Base-by-base conservation (phyloP, 2,113 vertebrate genomes). In the Chaetura pelagica region DNA sequence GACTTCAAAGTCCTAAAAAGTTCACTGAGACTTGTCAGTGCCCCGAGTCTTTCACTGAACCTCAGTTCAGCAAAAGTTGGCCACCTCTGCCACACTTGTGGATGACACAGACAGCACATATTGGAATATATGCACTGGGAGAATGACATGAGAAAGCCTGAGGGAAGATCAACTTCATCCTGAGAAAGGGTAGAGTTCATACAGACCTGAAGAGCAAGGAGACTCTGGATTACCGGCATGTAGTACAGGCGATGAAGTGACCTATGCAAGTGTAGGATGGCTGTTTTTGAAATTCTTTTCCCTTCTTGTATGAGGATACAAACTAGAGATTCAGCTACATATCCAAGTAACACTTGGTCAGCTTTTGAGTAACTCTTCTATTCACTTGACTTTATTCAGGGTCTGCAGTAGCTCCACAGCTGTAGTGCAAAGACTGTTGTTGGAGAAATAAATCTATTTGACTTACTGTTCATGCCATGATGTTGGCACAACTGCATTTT, bases 31-130 rank as follows among this genome's bases (percentile, higher is more conserved):
- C 11, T 94, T 63, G 10, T 38, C 34, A 62, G 38, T 32, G 44
- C 62, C 40, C 51, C 29, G 34, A 59, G 5, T 19, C 20, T 62
- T 52, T 5, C n/a, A 66, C 30, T 0, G 0, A 90, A n/a, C 23
- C 5, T 52, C 17, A 92, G 30, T 66, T 86, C 32, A 58, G 48
- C 26, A 67, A 67, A 59, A 59, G 3, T 23, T 86, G 93, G 14
- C 9, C 44, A 27, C 24, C 8, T 75, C 17, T 52, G 67, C 35
- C 29, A 69, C 8, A 40, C 8, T 15, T 46, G 3, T 55, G 42
- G 30, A 55, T 73, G 46, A 42, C 19, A 46, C 19, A 38, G 30
- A 24, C 23, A 38, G 73, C 52, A 93, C 42, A 55, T 52, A 40
- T 7, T 67, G 42, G 48, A 67, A 32, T 51, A 6, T 27, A 8